Evolutionary conservation across 2,113 vertebrate species (phyloP).

Genomic region (Acrocephalus kingi): DNA sequence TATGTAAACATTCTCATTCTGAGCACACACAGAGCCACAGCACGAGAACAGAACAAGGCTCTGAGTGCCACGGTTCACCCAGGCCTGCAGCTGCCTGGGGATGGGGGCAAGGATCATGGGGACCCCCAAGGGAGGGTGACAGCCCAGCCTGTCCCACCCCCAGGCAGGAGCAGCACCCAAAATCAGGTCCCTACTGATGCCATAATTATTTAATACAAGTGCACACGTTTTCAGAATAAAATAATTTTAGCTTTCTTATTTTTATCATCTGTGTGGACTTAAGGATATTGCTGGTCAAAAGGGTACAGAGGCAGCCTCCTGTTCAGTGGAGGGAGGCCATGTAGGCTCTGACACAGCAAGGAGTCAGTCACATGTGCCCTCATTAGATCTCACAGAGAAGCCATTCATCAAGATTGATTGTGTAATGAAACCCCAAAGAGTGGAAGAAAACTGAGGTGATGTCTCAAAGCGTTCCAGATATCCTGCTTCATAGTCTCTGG

Average conservation of each 20-base stretch:
- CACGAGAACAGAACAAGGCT: neutral
- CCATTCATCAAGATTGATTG: neutral
- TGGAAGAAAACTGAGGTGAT: neutral
- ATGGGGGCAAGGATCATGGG: fast-evolving
- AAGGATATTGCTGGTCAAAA: neutral
- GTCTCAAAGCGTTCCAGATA: neutral
- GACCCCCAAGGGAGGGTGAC: fast-evolving
- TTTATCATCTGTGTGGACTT: neutral
- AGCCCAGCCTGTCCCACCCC: neutral
- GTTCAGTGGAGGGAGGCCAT: neutral
- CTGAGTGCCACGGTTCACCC: fast-evolving
- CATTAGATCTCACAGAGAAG: neutral
- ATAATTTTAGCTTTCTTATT: neutral
- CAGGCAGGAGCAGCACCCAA: neutral
- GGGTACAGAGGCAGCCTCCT: neutral
- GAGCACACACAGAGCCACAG: neutral
- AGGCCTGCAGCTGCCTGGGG: neutral
- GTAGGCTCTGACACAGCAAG: neutral
- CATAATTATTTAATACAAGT: neutral
- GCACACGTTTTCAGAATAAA: neutral
- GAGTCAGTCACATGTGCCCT: neutral
- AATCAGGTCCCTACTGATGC: neutral
- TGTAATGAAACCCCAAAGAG: neutral
- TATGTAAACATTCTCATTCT: neutral
- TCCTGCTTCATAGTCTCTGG: neutral